Base-by-base conservation (phyloP, 2,888 invertebrate genomes). In the Eupsilia transversa region DNA sequence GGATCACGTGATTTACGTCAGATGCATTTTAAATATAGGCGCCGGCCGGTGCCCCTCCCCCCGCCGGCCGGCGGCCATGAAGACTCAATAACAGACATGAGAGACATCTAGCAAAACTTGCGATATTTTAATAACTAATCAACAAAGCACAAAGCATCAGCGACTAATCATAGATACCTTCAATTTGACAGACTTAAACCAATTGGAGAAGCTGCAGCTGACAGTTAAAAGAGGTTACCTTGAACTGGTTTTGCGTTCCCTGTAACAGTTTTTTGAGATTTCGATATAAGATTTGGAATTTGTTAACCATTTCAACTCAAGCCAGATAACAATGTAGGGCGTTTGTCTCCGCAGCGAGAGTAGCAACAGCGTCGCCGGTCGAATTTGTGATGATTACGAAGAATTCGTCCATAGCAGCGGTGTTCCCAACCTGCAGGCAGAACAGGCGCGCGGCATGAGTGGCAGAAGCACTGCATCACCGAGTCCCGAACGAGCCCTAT, bases 381-480 rank as follows among this genome's bases (percentile, higher is more conserved):
- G 76, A 81, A 78, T 82, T 87, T 77, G 63, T 77, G 80, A 82
- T 72, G 75, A 75, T 70, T 74, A 64, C 70, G 75, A 74, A 71
- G 77, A 77, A 84, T 77, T 86, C 80, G 80, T 84, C 87, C 85
- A 79, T 63, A 52, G 78, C 74, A 67, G 77, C 79, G 74, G 78
- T 79, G 83, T 70, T 88, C 94, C 97, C 97, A 97, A 98, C 98
- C 97, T 97, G 97, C 97, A 93, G 98, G 97, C 92, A 98, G 94
- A 90, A 97, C 97, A 88, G 98, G 98, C 91, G 98, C 98, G 94
- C 98, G 98, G 97, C 98, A 98, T 96, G 98, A 98, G 97, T 98
- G 98, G 97, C 98, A 98, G 97, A 98, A 98, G 97, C 98, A 98
- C 97, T 98, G 98, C 97, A 98, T 97, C 95, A 98, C 98, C 94